Evolutionary conservation across 1,140 invertebrate genomes (phyloP), one percentile per base, ranked within the genome.

Genomic region (Tetranychus cinnabarinus): DNA sequence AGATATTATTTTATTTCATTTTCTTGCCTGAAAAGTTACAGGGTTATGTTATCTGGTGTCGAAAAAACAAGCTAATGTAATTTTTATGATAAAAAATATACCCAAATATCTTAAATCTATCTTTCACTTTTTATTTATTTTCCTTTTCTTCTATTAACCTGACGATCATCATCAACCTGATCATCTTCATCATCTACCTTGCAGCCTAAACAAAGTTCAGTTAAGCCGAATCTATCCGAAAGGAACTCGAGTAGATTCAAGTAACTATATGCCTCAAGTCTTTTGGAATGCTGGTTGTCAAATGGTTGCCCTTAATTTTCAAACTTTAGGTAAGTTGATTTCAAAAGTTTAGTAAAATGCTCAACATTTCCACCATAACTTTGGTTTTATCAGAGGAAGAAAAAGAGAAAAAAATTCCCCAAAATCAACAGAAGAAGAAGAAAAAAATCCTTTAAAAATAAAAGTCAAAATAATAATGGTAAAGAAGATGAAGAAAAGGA

Each of bases 271-370:
- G 86, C 96, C 96, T 64, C 95, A 98, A 79, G 80, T 84, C 67
- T 85, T 77, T 67, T 85, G 83, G 83, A 85, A 85, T 72, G 81
- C 82, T 42, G 83, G 83, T 33, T 84, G 81, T 69, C 83, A 85
- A 69, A 97, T 99, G 95, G 95, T 98, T 13, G 93, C 96, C 0
- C 76, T 99, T n/a, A 99, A 99, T 77, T 99, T 98, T 76, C 96
- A 99, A 80, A 98, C 59, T 46, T 31, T 58, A 58, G 55, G 55
- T 56, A 36, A 56, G 50, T 52, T 52, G 50, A n/a, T 31, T 31
- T 52, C n/a, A 12, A 23, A 52, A 50, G 15, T 15, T 7, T 15
- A 46, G 23, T 23, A 23, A 23, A 23, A 23, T 23, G 23, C 23
- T 23, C 23, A 23, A 23, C 23, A 23, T 23, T 23, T 23, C 23